A percentile compares a stretch with the other conserved stretches of the same genome.
phyloP scores from a whole-genome alignment of 1,140 invertebrate genomes.

The Hylyphantes graminicola region DNA sequence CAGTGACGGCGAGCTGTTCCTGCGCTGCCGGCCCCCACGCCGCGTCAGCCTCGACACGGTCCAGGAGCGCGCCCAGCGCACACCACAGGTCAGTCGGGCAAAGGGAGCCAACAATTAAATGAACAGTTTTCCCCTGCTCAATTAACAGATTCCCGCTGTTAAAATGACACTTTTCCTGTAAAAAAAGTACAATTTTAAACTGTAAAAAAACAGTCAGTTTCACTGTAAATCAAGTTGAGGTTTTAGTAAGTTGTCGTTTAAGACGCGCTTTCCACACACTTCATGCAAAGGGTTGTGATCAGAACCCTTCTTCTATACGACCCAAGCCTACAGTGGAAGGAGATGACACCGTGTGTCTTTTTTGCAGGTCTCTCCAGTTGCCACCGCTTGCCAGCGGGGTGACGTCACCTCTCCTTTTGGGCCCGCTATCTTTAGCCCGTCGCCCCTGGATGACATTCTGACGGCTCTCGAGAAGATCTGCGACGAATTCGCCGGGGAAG shows the following conservation, averaged over 20 bases:
- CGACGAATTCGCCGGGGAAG: slow-evolving; percentile 38
- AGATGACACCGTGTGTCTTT: slow-evolving; percentile 15
- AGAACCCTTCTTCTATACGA: slow-evolving; percentile 33
- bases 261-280: no score
- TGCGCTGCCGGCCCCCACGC: slow-evolving; percentile 11
- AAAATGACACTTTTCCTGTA: no score
- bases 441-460: slow-evolving; percentile 55
- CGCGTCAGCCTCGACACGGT: slow-evolving; percentile 15
- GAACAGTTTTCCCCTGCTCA: no score
- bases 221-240: no score
- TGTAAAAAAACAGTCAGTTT: no score
- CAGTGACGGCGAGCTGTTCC: slow-evolving; percentile 35
- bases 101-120: no score
- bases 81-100: slow-evolving; percentile 2
- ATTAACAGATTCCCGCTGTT: no score
- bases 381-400: no score
- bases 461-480: slow-evolving; percentile 52
- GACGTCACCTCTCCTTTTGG: slow-evolving; percentile 36
- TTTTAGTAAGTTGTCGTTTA: no score
- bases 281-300: slow-evolving; percentile 1
- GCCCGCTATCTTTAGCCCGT: slow-evolving; percentile 55
- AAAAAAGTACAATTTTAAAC: no score
- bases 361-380: no score
- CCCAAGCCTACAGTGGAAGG: slow-evolving; percentile 28
- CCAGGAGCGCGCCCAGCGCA: neutral